These are phyloP conservation scores for Tetrao urogallus DNA, from an alignment of 2,113 vertebrate species.

Conservation along the genomic window DNA sequence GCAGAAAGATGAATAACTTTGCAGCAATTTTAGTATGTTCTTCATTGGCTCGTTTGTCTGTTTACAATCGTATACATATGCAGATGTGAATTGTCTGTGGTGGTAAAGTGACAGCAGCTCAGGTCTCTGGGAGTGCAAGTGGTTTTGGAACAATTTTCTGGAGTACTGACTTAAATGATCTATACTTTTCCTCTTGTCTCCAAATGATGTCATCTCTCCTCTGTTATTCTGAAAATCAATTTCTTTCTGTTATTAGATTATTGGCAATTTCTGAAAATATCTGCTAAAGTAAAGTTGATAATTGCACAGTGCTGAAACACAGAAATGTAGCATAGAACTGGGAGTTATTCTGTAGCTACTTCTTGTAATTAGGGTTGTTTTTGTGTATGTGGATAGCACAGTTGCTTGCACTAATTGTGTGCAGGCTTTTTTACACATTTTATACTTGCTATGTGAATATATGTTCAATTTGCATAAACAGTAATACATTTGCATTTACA, in stretches of 20 bases:
- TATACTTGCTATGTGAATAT: conserved; percentile 12
- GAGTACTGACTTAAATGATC: background rate
- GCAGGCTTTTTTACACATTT: background rate
- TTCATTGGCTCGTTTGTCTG: background rate
- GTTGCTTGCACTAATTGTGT: background rate
- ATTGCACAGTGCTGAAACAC: background rate
- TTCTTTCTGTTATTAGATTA: background rate
- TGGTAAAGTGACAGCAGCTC: background rate
- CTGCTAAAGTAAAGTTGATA: background rate
- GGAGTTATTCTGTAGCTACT: background rate
- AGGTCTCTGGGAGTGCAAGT: background rate
- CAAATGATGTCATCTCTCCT: background rate
- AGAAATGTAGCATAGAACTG: background rate
- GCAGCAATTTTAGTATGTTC: background rate
- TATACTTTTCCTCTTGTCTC: background rate
- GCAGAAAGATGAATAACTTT: background rate
- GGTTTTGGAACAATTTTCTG: background rate
- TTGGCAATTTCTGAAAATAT: background rate
- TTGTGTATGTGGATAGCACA: background rate
- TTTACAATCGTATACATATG: background rate
- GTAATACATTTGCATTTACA: background rate
- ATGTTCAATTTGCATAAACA: conserved; percentile 36
- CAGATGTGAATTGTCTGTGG: background rate
- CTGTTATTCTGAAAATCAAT: background rate
- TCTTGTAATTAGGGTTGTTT: background rate